Evolutionary conservation across 2,113 vertebrate species (phyloP).

Genomic region (Mormyrus lacerda): DNA sequence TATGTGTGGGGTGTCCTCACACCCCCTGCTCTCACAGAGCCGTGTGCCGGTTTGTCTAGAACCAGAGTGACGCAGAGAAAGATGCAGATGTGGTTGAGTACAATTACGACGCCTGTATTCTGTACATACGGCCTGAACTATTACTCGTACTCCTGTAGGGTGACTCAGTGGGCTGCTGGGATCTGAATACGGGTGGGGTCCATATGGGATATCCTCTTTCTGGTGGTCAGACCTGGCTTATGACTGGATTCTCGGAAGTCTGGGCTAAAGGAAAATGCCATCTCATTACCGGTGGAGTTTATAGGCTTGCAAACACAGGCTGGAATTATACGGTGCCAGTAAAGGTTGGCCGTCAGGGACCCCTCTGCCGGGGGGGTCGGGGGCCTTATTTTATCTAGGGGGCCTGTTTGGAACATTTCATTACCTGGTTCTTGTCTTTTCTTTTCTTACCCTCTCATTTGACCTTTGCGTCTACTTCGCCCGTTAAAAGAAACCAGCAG

Average conservation of each 20-base stretch:
- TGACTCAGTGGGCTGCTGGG: not conserved
- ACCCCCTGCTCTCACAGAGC: not conserved
- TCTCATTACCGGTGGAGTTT: slow-evolving; percentile 6
- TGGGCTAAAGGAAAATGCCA: not conserved
- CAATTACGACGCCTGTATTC: not conserved
- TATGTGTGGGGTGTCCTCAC: not conserved
- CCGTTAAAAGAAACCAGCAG: not conserved
- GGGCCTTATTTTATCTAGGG: not conserved
- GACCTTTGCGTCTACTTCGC: slow-evolving; percentile 7
- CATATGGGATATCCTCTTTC: not conserved
- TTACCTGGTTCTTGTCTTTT: slow-evolving; percentile 2
- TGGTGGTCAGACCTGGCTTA: not conserved
- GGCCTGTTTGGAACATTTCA: not conserved
- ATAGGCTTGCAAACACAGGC: slow-evolving; percentile 32
- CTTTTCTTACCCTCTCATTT: not conserved
- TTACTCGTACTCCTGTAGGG: not conserved
- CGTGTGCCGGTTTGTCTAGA: not conserved
- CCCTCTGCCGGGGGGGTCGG: not conserved
- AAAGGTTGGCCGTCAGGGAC: slow-evolving; percentile 2
- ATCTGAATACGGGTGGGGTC: not conserved
- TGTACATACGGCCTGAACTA: not conserved
- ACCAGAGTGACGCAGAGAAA: not conserved
- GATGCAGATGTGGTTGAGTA: not conserved
- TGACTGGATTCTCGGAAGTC: not conserved
- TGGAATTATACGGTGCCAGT: slow-evolving; percentile 24